Base-by-base conservation (phyloP, 2,113 vertebrate genomes). In the Odontesthes bonariensis region DNA sequence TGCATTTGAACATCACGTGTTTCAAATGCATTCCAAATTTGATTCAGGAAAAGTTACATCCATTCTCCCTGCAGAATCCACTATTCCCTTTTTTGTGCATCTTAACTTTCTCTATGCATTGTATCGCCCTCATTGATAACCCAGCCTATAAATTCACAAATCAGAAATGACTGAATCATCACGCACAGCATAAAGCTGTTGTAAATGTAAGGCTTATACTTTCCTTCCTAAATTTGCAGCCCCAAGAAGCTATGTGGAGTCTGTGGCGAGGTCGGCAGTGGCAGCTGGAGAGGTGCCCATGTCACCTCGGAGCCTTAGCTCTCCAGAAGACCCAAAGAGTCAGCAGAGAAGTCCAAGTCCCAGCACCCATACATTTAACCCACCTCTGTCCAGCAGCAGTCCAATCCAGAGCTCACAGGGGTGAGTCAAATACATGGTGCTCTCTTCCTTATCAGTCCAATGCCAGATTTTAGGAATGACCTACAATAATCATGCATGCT, bases 221-320 rank as follows among this genome's bases (percentile, higher is more conserved):
- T 2, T 53, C 23, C 46, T 64, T 69, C 69, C 85, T 23, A 57
- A 9, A 9, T 40, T 11, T 10, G 0, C 93, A 99, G 98, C 97
- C 51, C 96, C 98, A 20, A 94, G 96, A 78, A 99, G 96, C 90
- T 99, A 99, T 0, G 98, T 99, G 0, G 96, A 98, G 81, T 98
- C 97, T 0, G 96, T 99, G 79, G 98, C 96, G 0, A 95, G 95
- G 79, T 97, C 96, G 0, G 97, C 97, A 0, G 86, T 83, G 0
- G 81, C 87, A 0, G 91, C 90, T 0, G 95, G 94, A 35, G 95
- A 93, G 35, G 81, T 80, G 44, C 78, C 86, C 23, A 72, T 75
- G 0, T 71, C 93, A 4, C 92, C 94, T 0, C 22, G 73, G 2
- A 52, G 86, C 14, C 90, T 93, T 16, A 89, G 87, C 0, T 94